Evolutionary conservation across 2,888 invertebrate genomes (phyloP).

Genomic region (Drosophila merina): DNA sequence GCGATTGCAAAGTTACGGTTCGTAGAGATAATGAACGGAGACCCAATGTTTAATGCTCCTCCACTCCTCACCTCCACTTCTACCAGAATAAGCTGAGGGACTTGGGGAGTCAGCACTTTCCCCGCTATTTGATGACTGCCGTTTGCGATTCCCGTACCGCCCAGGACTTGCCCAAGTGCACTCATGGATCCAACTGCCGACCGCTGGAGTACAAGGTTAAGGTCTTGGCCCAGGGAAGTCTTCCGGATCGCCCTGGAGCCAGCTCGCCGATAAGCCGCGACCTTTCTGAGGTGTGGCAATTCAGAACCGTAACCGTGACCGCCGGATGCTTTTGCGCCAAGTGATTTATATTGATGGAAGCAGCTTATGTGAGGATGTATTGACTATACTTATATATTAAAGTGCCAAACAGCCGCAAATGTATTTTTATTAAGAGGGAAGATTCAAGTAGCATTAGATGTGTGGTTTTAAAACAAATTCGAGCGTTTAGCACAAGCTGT

Average conservation of each 20-base stretch:
- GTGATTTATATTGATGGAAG: slow-evolving; percentile 24
- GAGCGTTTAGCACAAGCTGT: no score
- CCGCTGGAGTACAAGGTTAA: slow-evolving; percentile 83
- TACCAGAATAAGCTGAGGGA: slow-evolving; percentile 80
- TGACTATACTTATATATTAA: slow-evolving; percentile 42
- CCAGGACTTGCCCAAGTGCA: slow-evolving; percentile 72
- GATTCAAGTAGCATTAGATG: slow-evolving; percentile 1
- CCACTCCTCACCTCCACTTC: background rate
- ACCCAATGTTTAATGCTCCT: background rate
- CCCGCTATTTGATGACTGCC: slow-evolving; percentile 82
- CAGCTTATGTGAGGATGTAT: slow-evolving; percentile 12
- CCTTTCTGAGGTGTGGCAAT: slow-evolving; percentile 65
- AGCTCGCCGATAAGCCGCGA: slow-evolving; percentile 55
- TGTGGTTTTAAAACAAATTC: no score
- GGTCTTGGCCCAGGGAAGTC: slow-evolving; percentile 74
- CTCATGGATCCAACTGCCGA: slow-evolving; percentile 80
- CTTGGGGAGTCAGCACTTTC: slow-evolving; percentile 80
- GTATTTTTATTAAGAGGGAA: slow-evolving; percentile 47
- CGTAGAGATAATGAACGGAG: slow-evolving; percentile 5
- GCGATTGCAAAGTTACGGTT: slow-evolving; percentile 83
- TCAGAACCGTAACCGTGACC: slow-evolving; percentile 81
- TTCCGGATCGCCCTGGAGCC: slow-evolving; percentile 22
- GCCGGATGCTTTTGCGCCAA: slow-evolving; percentile 83
- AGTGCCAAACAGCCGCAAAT: slow-evolving; percentile 43
- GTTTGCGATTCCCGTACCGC: slow-evolving; percentile 78